phyloP scores from a whole-genome alignment of 2,797 vertebrate genomes.

The Crax fasciolata region DNA sequence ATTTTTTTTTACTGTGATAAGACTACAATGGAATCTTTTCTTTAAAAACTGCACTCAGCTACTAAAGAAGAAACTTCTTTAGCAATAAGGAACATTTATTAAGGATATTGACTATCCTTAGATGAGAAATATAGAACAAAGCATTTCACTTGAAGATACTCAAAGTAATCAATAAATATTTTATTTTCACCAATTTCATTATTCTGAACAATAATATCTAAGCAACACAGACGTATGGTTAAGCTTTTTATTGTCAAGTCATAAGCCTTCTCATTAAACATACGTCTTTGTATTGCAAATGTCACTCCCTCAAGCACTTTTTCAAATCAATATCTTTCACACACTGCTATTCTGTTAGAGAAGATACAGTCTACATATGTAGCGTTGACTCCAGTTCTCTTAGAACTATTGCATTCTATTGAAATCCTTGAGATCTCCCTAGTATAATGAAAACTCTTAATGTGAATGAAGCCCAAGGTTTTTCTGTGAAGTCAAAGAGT shows the following conservation, averaged over 20 bases:
- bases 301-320: conserved; percentile 52
- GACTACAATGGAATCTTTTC: neutral
- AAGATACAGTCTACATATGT: conserved; percentile 39
- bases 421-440: neutral
- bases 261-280: conserved; percentile 67
- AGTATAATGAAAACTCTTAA: neutral
- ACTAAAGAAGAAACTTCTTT: neutral
- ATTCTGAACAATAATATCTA: conserved; percentile 60
- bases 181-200: conserved; percentile 26
- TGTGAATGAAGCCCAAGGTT: neutral
- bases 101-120: neutral
- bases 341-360: conserved; percentile 36
- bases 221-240: conserved; percentile 33
- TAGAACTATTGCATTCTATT: neutral
- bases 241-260: conserved; percentile 61
- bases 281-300: conserved; percentile 59
- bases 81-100: neutral
- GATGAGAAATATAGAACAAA: neutral
- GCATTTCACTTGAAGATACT: conserved; percentile 31
- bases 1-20: neutral
- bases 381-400: conserved; percentile 40
- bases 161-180: conserved; percentile 64
- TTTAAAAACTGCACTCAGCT: neutral
- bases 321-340: conserved; percentile 65
- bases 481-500: neutral